Percentiles rank a stretch among this genome's conserved stretches.
phyloP scores from a whole-genome alignment of 1,140 invertebrate genomes.

The Drosophila pandora region DNA sequence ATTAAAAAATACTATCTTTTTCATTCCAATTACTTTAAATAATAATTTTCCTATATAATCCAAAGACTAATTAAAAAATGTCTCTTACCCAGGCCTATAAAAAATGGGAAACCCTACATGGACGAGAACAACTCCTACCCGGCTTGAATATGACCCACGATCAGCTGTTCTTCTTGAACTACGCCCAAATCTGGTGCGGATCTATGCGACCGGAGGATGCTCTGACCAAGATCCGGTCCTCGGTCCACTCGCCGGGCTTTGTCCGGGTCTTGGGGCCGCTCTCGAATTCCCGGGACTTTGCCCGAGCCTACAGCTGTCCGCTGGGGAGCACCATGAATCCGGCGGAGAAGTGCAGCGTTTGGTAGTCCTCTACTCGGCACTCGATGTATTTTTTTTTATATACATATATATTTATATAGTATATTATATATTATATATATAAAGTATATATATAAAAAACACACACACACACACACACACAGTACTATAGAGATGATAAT shows the following conservation, averaged over 20 bases:
- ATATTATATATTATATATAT: conserved; percentile 13
- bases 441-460: conserved; percentile 7
- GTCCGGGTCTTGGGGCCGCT: conserved; percentile 96
- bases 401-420: conserved; percentile 48
- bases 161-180: conserved; percentile 95
- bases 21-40: too few species aligned
- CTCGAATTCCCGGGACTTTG: conserved; percentile 96
- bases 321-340: conserved; percentile 95
- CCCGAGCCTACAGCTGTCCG: conserved; percentile 91
- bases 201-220: conserved; percentile 98
- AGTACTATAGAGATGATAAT: not conserved
- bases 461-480: conserved; percentile 7
- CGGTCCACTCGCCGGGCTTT: conserved; percentile 97
- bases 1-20: too few species aligned
- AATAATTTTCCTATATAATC: too few species aligned
- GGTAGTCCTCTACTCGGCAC: conserved; percentile 86
- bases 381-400: conserved; percentile 37
- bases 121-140: conserved; percentile 89
- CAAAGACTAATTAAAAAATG: not conserved
- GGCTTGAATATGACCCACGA: conserved; percentile 93
- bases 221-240: conserved; percentile 95
- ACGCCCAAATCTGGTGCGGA: conserved; percentile 98
- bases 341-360: conserved; percentile 94
- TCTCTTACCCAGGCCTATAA: conserved; percentile 85
- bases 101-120: conserved; percentile 90